phyloP scores from a whole-genome alignment of 2,888 invertebrate species.

The Lasioglossum calceatum region DNA sequence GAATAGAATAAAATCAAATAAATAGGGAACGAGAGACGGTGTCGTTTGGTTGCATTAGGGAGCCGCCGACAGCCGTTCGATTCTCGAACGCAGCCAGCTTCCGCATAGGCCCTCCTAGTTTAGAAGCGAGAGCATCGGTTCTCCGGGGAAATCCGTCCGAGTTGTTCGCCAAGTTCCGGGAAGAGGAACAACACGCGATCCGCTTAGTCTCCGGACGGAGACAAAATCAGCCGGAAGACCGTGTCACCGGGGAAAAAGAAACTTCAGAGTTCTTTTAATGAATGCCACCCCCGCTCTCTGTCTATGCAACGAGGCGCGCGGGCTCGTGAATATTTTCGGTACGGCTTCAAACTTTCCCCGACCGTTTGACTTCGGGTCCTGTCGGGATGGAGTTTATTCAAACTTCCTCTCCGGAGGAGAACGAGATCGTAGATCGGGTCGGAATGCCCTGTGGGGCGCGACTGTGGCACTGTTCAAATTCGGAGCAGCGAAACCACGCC shows the following conservation, averaged over 20 bases:
- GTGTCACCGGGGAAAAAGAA: not conserved
- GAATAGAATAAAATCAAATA: not conserved
- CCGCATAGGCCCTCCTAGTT: not conserved
- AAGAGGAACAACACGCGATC: constrained; percentile 17
- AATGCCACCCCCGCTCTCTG: not conserved
- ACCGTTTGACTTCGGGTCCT: not conserved
- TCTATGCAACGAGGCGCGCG: not conserved
- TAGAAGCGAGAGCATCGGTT: constrained; percentile 10
- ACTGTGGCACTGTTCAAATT: not conserved
- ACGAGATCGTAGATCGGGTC: not conserved
- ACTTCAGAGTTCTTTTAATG: not conserved
- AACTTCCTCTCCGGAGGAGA: not conserved
- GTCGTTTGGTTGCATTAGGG: constrained; percentile 8
- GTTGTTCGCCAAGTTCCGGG: constrained; percentile 10
- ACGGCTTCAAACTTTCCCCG: not conserved
- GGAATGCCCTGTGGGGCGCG: not conserved
- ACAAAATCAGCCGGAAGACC: constrained; percentile 19
- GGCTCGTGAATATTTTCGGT: constrained; percentile 9
- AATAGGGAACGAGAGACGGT: not conserved
- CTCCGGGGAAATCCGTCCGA: constrained; percentile 47
- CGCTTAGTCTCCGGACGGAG: not conserved
- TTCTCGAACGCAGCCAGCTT: not conserved
- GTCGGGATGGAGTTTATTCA: not conserved
- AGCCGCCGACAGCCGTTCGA: not conserved
- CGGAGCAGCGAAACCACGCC: not conserved